Base-by-base conservation (phyloP, 2,113 vertebrate species). In the Myodes glareolus region DNA sequence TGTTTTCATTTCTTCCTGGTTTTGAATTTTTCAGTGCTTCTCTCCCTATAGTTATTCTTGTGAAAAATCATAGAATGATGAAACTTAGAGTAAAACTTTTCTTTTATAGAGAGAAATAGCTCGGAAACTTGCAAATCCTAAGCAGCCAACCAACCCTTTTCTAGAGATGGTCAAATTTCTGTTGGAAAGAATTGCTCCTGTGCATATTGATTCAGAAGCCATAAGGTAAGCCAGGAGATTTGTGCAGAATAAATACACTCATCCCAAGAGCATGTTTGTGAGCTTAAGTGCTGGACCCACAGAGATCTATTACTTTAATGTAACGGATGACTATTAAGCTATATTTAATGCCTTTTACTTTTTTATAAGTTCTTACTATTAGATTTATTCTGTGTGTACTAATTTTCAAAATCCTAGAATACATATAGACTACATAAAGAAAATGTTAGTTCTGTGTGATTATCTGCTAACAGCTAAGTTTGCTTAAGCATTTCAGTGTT, bases 131-230 rank as follows among this genome's bases (percentile, higher is more conserved):
- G 99, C 99, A 27, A 99, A 99, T 98, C 99, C 99, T 65, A 99
- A 99, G 97, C 99, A 99, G 94, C 99, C 99, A 96, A 99, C 99
- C 97, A 99, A 99, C 98, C 99, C 99, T 50, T 99, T 99, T 98
- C 98, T 99, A 98, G 99, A 99, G 98, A 99, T 99, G 99, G 99
- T 99, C 7, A 99, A 99, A 98, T 99, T 99, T 98, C 98, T 99
- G 93, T 98, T 99, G 98, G 99, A 99, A 99, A 99, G 99, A 98
- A 99, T 99, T 97, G 99, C 99, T 90, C 99, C 99, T 55, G 99
- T 99, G 94, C 99, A 99, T 98, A 99, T 99, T 90, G 99, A 99
- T 98, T 99, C 99, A 63, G 99, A 99, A 98, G 99, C 99, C 96
- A 99, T 99, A 98, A 99, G 99, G 99, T 99, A 98, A 98, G 98